Base-by-base conservation (phyloP, 2,113 vertebrate species). In the Monopterus albus region DNA sequence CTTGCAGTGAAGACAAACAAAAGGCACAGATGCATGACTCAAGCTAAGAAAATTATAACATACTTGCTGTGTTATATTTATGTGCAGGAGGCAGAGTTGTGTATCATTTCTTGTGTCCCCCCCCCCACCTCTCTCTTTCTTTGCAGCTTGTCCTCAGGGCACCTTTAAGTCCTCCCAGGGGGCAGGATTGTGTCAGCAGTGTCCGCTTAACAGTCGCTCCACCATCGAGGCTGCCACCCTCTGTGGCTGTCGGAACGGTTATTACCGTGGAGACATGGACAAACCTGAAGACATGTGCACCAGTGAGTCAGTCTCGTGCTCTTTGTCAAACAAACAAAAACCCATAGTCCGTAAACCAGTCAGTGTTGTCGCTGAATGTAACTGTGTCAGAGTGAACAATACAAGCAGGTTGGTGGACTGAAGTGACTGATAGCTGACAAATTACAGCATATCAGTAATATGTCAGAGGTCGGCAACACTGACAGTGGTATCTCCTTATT, bases 101-200 rank as follows among this genome's bases (percentile, higher is more conserved):
- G 17, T 11, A 11, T 56, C 18, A 12, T 47, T 58, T 58, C 40
- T 39, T 33, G 39, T 68, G 29, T 15, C 31, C 13, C 31, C 42
- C 29, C 21, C 4, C 38, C 21, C 23, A 28, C 14, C 6, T 42
- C 33, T 59, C 23, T 64, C 10, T 69, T 11, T 66, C 29, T 60
- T 78, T 75, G 0, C 92, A 99, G 98, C 97, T 15, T 99, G 98
- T 80, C 96, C 97, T 29, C 95, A 93, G 6, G 98, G 96, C 64
- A 98, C 94, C 1, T 99, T 98, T 90, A 99, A 98, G 89, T 95
- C 97, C 21, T 94, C 83, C 89, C 97, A 98, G 86, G 97, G 97
- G 0, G 53, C 88, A 0, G 96, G 96, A 43, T 80, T 95, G 57
- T 99, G 98, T 2, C 82, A 88, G 11, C 95, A 94, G 5, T 99